Evolutionary conservation across 2,113 vertebrate genomes (phyloP).

Genomic region (Plotosus lineatus): DNA sequence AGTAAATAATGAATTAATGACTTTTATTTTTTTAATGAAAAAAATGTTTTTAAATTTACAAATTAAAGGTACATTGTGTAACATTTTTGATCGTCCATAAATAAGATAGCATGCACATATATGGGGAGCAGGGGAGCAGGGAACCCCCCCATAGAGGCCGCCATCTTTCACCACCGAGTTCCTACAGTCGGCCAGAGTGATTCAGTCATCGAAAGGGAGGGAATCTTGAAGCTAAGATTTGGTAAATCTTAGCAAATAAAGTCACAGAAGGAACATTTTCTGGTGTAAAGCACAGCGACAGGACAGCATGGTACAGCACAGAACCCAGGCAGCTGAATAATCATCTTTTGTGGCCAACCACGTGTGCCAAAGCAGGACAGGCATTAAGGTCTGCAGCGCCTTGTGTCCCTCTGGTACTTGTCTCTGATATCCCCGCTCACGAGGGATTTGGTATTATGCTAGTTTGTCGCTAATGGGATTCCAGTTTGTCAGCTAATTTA

Average conservation of each 20-base stretch:
- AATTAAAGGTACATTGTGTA: too few relatives aligned
- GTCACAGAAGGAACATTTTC: neutral
- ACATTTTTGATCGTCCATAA: too few relatives aligned
- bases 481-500: conserved; percentile 58
- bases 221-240: too few relatives aligned
- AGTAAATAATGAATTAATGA: too few relatives aligned
- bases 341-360: neutral
- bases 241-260: neutral
- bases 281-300: neutral
- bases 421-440: conserved; percentile 4
- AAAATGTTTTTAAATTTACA: too few relatives aligned
- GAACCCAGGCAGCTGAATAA: neutral
- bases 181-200: too few relatives aligned
- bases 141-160: too few relatives aligned
- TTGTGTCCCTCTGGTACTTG: neutral
- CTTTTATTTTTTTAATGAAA: too few relatives aligned
- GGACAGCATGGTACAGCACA: neutral
- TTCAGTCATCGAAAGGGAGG: too few relatives aligned
- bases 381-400: neutral
- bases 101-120: too few relatives aligned
- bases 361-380: neutral
- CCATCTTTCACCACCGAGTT: too few relatives aligned
- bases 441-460: conserved; percentile 50
- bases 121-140: too few relatives aligned
- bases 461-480: conserved; percentile 56